Evolutionary conservation across 2,113 vertebrate genomes (phyloP), one percentile per base, ranked within the genome.

Genomic region (Ursus arctos): DNA sequence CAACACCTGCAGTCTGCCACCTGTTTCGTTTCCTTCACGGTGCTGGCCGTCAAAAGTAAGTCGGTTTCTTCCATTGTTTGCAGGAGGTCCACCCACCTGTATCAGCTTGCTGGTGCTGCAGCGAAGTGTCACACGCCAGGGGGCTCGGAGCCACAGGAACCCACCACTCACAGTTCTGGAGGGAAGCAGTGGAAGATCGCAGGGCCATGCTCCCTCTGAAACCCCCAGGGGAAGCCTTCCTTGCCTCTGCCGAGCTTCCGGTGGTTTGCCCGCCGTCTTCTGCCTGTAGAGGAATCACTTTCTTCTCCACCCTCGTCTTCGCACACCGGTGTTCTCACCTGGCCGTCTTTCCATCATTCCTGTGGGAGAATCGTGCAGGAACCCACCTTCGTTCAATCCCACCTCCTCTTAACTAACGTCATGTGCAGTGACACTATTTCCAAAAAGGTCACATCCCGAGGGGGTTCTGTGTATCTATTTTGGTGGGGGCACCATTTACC

Each of bases 1-100:
- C 18, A 28, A 88, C 2, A 4, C 18, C 19, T 0, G 0, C 22
- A 1, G 5, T 13, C 31, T 2, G 22, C 4, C 1, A 14, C 11
- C 31, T 2, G 8, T 4, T 51, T 31, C 9, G 22, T 49, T 16
- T 36, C 19, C 40, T 31, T 69, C 16, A 9, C 4, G 80, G 13
- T 1, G 0, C 19, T 6, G 11, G 1, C 24, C 31, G 24, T 28
- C 53, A 16, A 5, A 7, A 13, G 10, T 19, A 7, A 11, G 28
- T 26, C 33, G 65, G 43, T 40, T 76, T 53, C 13, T 51, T 61
- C 69, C 2, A 55, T 40, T 51, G 33, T 49, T 61, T 31, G 55
- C 21, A 22, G 6, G 47, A 28, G 9, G 40, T 7, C 67, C 4
- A 3, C 31, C 67, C 22, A 21, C 12, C 19, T 7, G 63, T 16